A percentile compares a stretch with the other conserved stretches of the same genome.
phyloP scores from a whole-genome alignment of 2,113 vertebrate species.

The Pelmatolapia mariae region DNA sequence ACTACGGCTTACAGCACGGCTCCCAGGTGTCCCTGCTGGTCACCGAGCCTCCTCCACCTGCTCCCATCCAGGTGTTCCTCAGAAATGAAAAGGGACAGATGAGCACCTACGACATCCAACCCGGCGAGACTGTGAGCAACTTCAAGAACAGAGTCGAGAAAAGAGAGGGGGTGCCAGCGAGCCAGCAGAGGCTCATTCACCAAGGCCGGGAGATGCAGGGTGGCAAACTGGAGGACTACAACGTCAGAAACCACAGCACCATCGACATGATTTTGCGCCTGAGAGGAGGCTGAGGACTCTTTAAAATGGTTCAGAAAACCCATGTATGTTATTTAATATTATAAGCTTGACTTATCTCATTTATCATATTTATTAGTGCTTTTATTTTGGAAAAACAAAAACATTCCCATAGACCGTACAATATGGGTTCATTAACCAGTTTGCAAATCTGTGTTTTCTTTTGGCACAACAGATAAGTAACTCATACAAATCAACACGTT shows the following conservation, averaged over 20 bases:
- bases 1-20: slow-evolving; percentile 32
- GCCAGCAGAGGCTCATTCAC: slow-evolving; percentile 60
- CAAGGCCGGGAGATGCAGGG: slow-evolving; percentile 19
- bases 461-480: not conserved
- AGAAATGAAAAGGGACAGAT: not conserved
- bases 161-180: slow-evolving; percentile 10
- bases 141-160: slow-evolving; percentile 36
- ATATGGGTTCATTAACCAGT: not conserved
- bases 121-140: not conserved
- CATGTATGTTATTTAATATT: not conserved
- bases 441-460: not conserved
- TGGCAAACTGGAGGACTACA: slow-evolving; percentile 46
- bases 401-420: not conserved
- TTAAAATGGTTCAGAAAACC: not conserved
- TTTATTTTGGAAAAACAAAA: not conserved
- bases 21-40: slow-evolving; percentile 51
- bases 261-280: slow-evolving; percentile 47
- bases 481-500: not conserved
- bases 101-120: too few relatives aligned
- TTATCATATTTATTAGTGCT: not conserved
- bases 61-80: slow-evolving; percentile 50
- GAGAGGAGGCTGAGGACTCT: slow-evolving; percentile 43
- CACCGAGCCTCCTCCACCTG: not conserved
- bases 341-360: not conserved
- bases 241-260: slow-evolving; percentile 26